Evolutionary conservation across 2,888 invertebrate genomes (phyloP).

Genomic region (Pantelozetes paolii): DNA sequence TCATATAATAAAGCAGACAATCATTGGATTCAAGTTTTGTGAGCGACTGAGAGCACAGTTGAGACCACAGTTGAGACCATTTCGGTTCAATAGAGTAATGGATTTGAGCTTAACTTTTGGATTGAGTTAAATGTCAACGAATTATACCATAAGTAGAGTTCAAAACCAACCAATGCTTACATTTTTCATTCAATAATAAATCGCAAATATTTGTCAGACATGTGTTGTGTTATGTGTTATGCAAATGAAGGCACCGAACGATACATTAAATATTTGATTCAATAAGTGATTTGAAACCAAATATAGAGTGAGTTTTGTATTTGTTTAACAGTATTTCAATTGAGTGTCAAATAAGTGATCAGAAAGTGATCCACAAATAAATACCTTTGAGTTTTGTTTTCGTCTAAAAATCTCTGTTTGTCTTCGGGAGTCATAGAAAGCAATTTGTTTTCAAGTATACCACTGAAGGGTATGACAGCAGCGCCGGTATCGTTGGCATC

Average conservation of each 20-base stretch:
- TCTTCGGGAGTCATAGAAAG: slow-evolving; percentile 75
- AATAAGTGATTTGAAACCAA: neutral
- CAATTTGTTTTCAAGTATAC: slow-evolving; percentile 78
- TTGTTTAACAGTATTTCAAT: neutral
- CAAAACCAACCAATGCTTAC: neutral
- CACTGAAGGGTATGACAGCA: slow-evolving; percentile 91
- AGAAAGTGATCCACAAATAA: slow-evolving; percentile 30
- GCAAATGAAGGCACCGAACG: neutral
- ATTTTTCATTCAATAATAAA: slow-evolving; percentile 1
- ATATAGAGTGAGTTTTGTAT: neutral
- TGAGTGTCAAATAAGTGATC: neutral
- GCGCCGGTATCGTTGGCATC: slow-evolving; percentile 94
- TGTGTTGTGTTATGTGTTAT: slow-evolving; percentile 8
- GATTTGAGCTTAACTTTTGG: neutral
- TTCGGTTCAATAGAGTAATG: neutral
- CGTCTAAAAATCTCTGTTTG: slow-evolving; percentile 72
- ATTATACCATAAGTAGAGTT: neutral
- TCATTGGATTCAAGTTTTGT: neutral
- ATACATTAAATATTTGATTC: neutral
- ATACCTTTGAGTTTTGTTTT: slow-evolving; percentile 74
- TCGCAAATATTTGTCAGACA: neutral
- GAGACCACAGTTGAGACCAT: neutral
- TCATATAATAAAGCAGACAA: neutral
- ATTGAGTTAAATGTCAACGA: neutral
- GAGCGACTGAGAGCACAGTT: neutral